Evolutionary conservation across 2,113 vertebrate species (phyloP), one percentile per base, ranked within the genome.

Genomic region (Bos javanicus): DNA sequence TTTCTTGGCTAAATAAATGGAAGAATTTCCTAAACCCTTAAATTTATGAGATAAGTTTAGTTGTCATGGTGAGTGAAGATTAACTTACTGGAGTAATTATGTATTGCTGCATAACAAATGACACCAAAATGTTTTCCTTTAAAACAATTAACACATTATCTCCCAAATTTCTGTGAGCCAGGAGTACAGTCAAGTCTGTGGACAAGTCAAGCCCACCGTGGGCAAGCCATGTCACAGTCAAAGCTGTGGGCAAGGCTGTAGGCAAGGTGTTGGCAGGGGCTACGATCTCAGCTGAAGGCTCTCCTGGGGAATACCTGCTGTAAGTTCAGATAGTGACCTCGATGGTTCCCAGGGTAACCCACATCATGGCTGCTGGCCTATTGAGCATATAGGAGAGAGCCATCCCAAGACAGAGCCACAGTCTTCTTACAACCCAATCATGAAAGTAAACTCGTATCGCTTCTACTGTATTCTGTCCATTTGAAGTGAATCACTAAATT

Each of bases 261-360:
- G 71, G 78, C 8, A 23, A 33, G 19, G 17, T 11, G 23, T 23
- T 1, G 11, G 28, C 16, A 33, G 46, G 43, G 30, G 16, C 8
- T 87, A 10, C 1, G 3, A 25, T 30, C 30, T 57, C 62, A 36
- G 17, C 6, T 15, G 36, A 64, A 60, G 43, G 60, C 10, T 43
- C 19, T 8, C 33, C 3, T 0, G 14, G 30, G 6, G 17, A 78
- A 33, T 48, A 48, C 33, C 12, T 30, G 26, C 33, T 33, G 36
- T 23, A 25, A 36, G 9, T 43, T 87, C 57, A 23, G 4, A 3
- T 4, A 9, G 2, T 23, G 33, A 74, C 17, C 3, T 87, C 0
- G 1, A 2, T n/a, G 7, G 2, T 2, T 43, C 11, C 36, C 16
- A 21, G 33, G 21, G 26, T 2, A 30, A 17, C 5, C 7, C 3